Evolutionary conservation across 2,888 invertebrate species (phyloP).

Genomic region (Harmothoe impar): DNA sequence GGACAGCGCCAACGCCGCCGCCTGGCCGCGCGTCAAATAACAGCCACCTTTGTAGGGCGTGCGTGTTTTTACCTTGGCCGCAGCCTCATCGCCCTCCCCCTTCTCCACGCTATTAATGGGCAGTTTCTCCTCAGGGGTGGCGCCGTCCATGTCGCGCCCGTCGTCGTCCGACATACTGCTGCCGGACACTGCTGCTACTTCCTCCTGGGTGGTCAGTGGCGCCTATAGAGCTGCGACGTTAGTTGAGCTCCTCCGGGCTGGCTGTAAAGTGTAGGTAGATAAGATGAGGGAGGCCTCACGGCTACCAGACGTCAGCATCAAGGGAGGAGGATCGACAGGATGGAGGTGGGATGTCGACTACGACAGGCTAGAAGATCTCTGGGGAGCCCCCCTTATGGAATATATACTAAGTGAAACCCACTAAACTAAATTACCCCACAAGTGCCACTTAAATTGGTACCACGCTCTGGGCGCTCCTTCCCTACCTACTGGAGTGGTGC

Average conservation of each 20-base stretch:
- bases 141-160: constrained; percentile 39
- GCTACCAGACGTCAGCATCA: too few species aligned
- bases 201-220: not conserved
- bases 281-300: too few species aligned
- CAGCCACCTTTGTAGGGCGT: constrained; percentile 63
- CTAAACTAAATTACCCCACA: too few species aligned
- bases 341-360: not conserved
- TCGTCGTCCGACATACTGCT: constrained; percentile 61
- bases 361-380: not conserved
- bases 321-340: too few species aligned
- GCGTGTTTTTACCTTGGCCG: constrained; percentile 61
- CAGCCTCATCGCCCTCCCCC: constrained; percentile 36
- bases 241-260: not conserved
- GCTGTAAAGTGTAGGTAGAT: not conserved
- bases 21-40: constrained; percentile 61
- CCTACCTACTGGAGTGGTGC: too few species aligned
- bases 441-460: too few species aligned
- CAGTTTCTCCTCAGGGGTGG: constrained; percentile 66
- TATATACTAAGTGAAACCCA: too few species aligned
- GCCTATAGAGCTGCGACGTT: not conserved
- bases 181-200: not conserved
- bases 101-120: constrained; percentile 69
- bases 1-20: constrained; percentile 55
- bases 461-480: too few species aligned
- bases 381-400: too few species aligned